phyloP scores from a whole-genome alignment of 1,140 invertebrate species.

The Atopsyche davidsoni region DNA sequence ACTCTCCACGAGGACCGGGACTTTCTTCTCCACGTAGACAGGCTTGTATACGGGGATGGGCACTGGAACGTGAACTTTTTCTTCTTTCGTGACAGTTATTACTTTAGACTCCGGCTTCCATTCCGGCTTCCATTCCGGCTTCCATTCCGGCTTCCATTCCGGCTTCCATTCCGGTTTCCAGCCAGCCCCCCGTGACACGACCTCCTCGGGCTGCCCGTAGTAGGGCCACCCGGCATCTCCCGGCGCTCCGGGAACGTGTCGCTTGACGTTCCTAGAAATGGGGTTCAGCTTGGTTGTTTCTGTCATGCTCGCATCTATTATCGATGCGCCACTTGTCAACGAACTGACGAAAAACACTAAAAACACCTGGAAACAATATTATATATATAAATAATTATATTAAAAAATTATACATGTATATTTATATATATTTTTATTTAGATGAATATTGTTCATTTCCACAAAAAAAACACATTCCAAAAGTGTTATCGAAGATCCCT shows the following conservation, averaged over 20 bases:
- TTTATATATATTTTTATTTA: too few relatives aligned
- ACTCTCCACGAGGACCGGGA: constrained; percentile 31
- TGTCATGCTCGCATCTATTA: too few relatives aligned
- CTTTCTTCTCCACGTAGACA: constrained; percentile 41
- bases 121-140: neutral
- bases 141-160: neutral
- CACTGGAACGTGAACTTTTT: constrained; percentile 34
- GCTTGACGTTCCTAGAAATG: too few relatives aligned
- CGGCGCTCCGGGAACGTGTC: neutral
- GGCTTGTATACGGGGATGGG: constrained; percentile 42
- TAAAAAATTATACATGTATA: too few relatives aligned
- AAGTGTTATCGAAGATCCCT: too few relatives aligned
- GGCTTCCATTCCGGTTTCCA: constrained; percentile 1
- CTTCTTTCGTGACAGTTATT: constrained; percentile 2
- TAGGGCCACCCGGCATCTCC: neutral
- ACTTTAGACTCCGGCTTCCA: neutral
- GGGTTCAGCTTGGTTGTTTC: too few relatives aligned
- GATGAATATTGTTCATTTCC: too few relatives aligned
- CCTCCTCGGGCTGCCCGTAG: neutral
- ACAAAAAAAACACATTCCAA: too few relatives aligned
- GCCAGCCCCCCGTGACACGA: neutral
- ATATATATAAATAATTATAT: too few relatives aligned
- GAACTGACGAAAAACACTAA: too few relatives aligned
- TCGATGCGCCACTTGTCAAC: too few relatives aligned
- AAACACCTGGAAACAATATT: too few relatives aligned